phyloP scores from a whole-genome alignment of 2,113 vertebrate genomes.

The Hippocampus abdominalis region DNA sequence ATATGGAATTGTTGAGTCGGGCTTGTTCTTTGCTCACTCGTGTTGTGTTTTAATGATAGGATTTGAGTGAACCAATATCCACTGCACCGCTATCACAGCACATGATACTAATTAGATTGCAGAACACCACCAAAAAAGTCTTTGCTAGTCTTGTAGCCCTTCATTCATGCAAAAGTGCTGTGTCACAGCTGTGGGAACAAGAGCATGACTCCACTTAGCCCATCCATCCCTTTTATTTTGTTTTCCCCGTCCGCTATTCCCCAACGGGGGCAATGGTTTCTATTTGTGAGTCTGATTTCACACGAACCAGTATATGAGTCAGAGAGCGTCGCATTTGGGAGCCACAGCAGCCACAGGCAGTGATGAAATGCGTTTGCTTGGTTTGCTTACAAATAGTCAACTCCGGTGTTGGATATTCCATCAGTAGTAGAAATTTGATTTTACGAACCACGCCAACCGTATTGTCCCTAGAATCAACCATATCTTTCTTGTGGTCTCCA shows the following conservation, averaged over 20 bases:
- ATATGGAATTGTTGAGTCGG: too few relatives aligned
- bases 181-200: constrained; percentile 69
- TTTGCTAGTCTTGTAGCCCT: not conserved
- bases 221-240: constrained; percentile 39
- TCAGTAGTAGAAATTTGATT: not conserved
- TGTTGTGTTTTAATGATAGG: not conserved
- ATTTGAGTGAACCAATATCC: not conserved
- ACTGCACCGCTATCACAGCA: not conserved
- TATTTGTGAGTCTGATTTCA: constrained; percentile 24
- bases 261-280: constrained; percentile 36
- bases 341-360: too few relatives aligned
- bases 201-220: constrained; percentile 61
- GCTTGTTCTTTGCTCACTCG: not conserved
- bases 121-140: constrained; percentile 3
- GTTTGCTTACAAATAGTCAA: not conserved
- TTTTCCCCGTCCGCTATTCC: constrained; percentile 29
- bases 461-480: not conserved
- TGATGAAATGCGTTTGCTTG: not conserved
- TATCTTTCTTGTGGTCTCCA: not conserved
- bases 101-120: not conserved
- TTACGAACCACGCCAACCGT: not conserved
- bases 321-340: constrained; percentile 14
- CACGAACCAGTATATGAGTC: constrained; percentile 2
- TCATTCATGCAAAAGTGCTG: constrained; percentile 14
- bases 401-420: not conserved